Evolutionary conservation across 1,140 invertebrate genomes (phyloP).

Genomic region (Hylaeus anthracinus): DNA sequence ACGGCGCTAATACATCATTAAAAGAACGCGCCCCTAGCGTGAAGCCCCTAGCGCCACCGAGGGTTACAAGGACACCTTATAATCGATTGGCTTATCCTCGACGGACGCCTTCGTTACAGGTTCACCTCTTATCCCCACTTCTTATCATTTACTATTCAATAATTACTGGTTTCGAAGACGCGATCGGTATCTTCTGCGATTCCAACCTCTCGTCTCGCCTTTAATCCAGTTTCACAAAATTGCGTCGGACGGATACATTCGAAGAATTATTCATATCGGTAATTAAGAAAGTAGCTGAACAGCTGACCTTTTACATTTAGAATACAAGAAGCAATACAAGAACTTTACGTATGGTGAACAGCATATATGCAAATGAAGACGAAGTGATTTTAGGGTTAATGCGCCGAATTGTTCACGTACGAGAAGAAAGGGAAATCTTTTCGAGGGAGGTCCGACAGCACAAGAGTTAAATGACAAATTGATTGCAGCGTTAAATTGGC

Average conservation of each 20-base stretch:
- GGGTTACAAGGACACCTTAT: conserved; percentile 52
- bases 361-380: too few relatives aligned
- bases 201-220: not conserved
- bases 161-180: not conserved
- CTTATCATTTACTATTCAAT: conserved; percentile 30
- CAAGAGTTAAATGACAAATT: conserved; percentile 62
- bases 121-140: not conserved
- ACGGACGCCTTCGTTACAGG: conserved; percentile 8
- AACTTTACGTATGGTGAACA: too few relatives aligned
- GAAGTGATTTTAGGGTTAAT: too few relatives aligned
- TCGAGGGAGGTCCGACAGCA: not conserved
- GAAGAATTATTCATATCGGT: too few relatives aligned
- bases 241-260: not conserved
- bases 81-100: conserved; percentile 63
- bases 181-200: not conserved
- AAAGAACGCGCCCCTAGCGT: conserved; percentile 52
- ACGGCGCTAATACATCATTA: conserved; percentile 72
- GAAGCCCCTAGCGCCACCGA: conserved; percentile 43
- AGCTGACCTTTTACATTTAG: too few relatives aligned
- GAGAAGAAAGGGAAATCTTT: too few relatives aligned
- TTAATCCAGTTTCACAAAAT: not conserved
- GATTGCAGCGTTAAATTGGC: conserved; percentile 56
- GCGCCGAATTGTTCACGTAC: too few relatives aligned
- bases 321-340: too few relatives aligned
- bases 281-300: not conserved